Conservation (phyloP, 2,797 vertebrate genomes). For the Sylvilagus floridanus region DNA sequence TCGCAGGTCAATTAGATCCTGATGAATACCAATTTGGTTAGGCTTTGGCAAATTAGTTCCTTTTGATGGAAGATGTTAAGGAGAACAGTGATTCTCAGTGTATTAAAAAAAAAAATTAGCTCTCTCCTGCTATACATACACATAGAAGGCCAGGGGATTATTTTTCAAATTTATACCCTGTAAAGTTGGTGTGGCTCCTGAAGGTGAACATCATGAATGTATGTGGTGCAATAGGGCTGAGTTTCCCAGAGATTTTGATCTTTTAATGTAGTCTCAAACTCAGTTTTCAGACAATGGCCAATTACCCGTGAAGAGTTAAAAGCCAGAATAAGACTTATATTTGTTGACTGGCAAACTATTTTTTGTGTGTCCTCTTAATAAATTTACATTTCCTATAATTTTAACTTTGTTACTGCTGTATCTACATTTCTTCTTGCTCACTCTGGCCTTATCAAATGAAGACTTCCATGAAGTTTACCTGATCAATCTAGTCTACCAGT, state of each 20-base stretch:
- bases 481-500: not conserved
- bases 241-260: not conserved
- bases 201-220: not conserved
- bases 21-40: not conserved
- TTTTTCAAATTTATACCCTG: not conserved
- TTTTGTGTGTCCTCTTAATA: not conserved
- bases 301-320: not conserved
- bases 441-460: not conserved
- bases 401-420: not conserved
- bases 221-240: not conserved
- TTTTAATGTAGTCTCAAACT: not conserved
- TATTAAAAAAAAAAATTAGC: not conserved
- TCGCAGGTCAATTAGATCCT: not conserved
- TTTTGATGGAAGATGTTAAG: not conserved
- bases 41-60: not conserved
- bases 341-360: not conserved
- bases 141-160: not conserved
- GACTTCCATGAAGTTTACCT: not conserved
- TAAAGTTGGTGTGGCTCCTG: not conserved
- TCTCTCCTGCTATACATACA: not conserved
- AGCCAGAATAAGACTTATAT: not conserved
- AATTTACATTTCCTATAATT: not conserved
- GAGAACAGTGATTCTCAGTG: not conserved
- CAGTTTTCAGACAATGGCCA: not conserved
- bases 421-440: not conserved